Evolutionary conservation across 2,113 vertebrate genomes (phyloP), one percentile per base, ranked within the genome.

Genomic region (Pteropus alecto): DNA sequence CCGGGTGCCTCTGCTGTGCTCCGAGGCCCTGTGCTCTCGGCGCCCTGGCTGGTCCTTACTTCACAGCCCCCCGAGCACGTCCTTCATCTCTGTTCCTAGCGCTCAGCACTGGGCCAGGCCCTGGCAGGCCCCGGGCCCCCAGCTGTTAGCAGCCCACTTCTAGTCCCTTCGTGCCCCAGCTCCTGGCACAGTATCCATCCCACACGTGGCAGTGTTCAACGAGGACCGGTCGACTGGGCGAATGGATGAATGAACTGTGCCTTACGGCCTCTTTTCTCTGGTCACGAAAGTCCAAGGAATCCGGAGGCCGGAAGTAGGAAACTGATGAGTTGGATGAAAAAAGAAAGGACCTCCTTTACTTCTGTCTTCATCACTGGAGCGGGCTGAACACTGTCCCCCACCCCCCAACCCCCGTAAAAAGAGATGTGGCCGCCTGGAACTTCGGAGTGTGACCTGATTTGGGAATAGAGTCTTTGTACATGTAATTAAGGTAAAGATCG

Each of bases 181-280:
- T 7, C 38, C 92, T 60, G 28, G 33, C 18, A 12, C 4, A 15
- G 9, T 12, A 3, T 22, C 24, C 6, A 19, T 14, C 33, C 35
- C 48, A 6, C 8, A 2, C 0, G 5, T 8, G n/a, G 33, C 21
- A 18, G 6, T 38, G 24, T 9, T 67, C 16, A 5, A 30, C 12
- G 2, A 48, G 82, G 15, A 26, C 7, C 3, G 3, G 33, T 3
- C 15, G 65, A 38, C 3, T 0, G 15, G 71, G 9, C 0, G 1
- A 70, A 48, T 3, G 43, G 58, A 73, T 35, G 22, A 19, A 77
- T 24, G n/a, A 83, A 30, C 7, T 1, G 1, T 24, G 41, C 21
- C 16, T n/a, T 46, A 24, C 35, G 56, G 16, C 19, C 56, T 16
- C 51, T 82, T 33, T 77, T 48, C 68, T 71, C 35, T 35, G 85